These are phyloP conservation scores for Momotus momota DNA, from an alignment of 2,797 vertebrate species.

Conservation along the genomic window DNA sequence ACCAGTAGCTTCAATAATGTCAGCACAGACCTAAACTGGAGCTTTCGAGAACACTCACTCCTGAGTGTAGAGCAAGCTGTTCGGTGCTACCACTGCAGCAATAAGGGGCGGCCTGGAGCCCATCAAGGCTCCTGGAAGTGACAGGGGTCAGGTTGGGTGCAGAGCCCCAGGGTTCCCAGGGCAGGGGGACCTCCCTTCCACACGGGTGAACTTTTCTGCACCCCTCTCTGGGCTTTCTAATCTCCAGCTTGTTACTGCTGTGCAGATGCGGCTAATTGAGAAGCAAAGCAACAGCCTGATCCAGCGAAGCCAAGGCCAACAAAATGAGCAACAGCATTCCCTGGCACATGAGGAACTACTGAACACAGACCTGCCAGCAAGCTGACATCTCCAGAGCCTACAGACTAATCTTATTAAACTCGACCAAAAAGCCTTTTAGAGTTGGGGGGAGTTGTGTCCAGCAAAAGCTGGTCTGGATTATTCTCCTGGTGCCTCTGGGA, in stretches of 20 bases:
- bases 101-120: neutral
- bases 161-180: neutral
- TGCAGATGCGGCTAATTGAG: conserved; percentile 19
- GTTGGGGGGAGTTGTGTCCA: neutral
- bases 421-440: conserved; percentile 29
- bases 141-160: neutral
- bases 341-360: conserved; percentile 39
- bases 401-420: conserved; percentile 53
- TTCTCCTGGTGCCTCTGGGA: neutral
- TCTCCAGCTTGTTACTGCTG: neutral
- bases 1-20: conserved; percentile 54
- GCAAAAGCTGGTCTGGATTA: conserved; percentile 1
- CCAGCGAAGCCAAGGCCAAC: neutral
- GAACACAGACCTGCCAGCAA: conserved; percentile 30
- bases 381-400: conserved; percentile 37
- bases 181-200: neutral
- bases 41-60: neutral
- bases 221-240: neutral
- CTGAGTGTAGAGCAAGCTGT: neutral
- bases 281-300: conserved; percentile 6
- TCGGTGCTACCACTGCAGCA: neutral
- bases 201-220: neutral
- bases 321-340: conserved; percentile 50
- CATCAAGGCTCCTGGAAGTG: fast-evolving
- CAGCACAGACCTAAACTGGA: conserved; percentile 17